Evolutionary conservation across 35 echinoderm and acorn worm genomes (phyloP), one percentile per base, ranked within the genome.

Genomic region (Hemicentrotus pulcherrimus): DNA sequence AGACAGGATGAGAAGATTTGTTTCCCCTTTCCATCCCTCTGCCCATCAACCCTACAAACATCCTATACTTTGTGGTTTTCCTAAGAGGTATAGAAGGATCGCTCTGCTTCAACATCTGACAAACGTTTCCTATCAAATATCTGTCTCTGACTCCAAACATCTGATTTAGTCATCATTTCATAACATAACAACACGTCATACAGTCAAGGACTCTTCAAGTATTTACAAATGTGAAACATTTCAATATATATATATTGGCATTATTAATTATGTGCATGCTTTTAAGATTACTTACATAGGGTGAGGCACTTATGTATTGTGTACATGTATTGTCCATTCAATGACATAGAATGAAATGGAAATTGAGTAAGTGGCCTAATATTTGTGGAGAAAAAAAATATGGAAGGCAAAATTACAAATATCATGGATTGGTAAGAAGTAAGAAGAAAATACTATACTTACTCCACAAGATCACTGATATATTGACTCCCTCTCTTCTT

Each of bases 401-500:
- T 55, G 0, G 15, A 55, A 55, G 50, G 50, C 15, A 55, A 55
- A 55, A 15, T 55, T 15, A 55, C 0, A 2, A 14, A 55, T 15
- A 14, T 55, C 7, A 55, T 14, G 9, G 50, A 55, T 55, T 55
- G 5, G 10, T 55, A 55, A 14, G 9, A 55, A 55, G 35, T 41
- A 41, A 41, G 35, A 41, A 41, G 35, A 1, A 41, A 41, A 41
- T 41, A 41, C 12, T 90, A 18, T 90, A 93, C 95, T 86, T 50
- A 96, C 96, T 33, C 70, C 55, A 33, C 48, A 35, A 96, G 87
- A 48, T 96, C 86, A 55, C 85, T 96, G 94, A 96, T 94, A 30
- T 96, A 96, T 24, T 96, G 86, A 31, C 46, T 94, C 18, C 96
- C 96, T 86, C 88, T 86, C 88, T 96, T 96, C 60, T 47, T 90